Evolutionary conservation across 2,888 invertebrate genomes (phyloP), one percentile per base, ranked within the genome.

Genomic region (Apotomis turbidana): DNA sequence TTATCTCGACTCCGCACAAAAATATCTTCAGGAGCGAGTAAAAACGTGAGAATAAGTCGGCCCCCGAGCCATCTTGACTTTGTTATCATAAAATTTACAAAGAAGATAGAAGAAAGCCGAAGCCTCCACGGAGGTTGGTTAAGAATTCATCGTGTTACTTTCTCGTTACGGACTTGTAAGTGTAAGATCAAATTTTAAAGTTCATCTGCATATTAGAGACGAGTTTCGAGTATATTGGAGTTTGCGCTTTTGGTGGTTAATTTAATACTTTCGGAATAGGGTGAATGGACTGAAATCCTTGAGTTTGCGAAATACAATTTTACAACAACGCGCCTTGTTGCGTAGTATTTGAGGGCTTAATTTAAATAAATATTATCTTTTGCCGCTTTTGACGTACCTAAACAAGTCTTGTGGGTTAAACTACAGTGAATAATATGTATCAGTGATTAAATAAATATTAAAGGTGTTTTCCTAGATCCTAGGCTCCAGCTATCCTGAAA

Each of bases 81-180:
- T 55, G 66, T 66, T 52, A 66, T 60, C 36, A 54, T 49, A 55
- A 66, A 71, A 71, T 71, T 66, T 61, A 13, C 71, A 49, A 60
- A 55, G 66, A 41, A 57, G 57, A 66, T 66, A 66, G 12, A 60
- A 67, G 66, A 49, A 49, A 54, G 54, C 27, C 58, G 36, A 63
- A 64, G 27, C 44, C 44, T 44, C 15, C 61, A 13, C 46, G 66
- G 54, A 41, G 54, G 46, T 38, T 55, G 66, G 71, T 60, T 71
- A 71, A 71, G 12, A 60, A 67, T 66, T 71, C 66, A 67, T 67
- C 36, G 60, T 49, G 13, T 67, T 61, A 66, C 66, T 71, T 70
- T 59, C 55, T 51, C 49, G 46, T 66, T 71, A 71, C 52, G 5
- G 49, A 27, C 13, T 51, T 59, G 38, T 58, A 38, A 66, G 38